A percentile compares a stretch with the other conserved stretches of the same genome.
Evolutionary conservation across 2,113 vertebrate genomes (phyloP).

Genomic region (Microcebus murinus): DNA sequence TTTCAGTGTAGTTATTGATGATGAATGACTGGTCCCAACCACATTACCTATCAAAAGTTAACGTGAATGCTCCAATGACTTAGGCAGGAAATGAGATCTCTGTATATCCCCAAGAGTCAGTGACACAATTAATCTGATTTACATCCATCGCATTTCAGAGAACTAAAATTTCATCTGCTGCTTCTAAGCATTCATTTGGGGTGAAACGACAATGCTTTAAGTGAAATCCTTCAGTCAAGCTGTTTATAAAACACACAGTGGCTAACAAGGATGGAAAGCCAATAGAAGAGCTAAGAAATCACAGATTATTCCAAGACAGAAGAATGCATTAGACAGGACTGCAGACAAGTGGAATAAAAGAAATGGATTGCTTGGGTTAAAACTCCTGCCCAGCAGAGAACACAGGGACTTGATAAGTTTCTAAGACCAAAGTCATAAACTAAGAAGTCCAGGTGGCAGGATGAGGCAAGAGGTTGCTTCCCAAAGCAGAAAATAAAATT

Average conservation of each 20-base stretch:
- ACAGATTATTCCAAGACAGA: constrained; percentile 54
- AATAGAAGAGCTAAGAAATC: constrained; percentile 66
- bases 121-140: constrained; percentile 85
- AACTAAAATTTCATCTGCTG: constrained; percentile 77
- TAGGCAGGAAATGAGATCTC: constrained; percentile 80
- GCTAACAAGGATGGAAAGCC: constrained; percentile 75
- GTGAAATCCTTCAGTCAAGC: constrained; percentile 65
- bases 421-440: constrained; percentile 49
- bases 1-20: constrained; percentile 72
- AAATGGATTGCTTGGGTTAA: constrained; percentile 51
- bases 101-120: constrained; percentile 77
- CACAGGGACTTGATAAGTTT: constrained; percentile 65
- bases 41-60: constrained; percentile 80
- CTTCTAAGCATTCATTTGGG: constrained; percentile 58
- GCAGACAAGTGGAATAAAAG: constrained; percentile 71
- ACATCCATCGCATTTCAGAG: constrained; percentile 76
- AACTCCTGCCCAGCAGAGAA: constrained; percentile 67
- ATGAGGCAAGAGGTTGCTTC: constrained; percentile 71
- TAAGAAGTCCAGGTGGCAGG: constrained; percentile 61
- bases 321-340: constrained; percentile 55
- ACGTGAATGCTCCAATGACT: constrained; percentile 67
- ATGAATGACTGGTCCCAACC: constrained; percentile 71
- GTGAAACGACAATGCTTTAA: constrained; percentile 67
- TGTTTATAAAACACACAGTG: constrained; percentile 49
- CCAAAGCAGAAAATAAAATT: constrained; percentile 74